Evolutionary conservation across 1,140 invertebrate genomes (phyloP).

Genomic region (Magallana angulata): DNA sequence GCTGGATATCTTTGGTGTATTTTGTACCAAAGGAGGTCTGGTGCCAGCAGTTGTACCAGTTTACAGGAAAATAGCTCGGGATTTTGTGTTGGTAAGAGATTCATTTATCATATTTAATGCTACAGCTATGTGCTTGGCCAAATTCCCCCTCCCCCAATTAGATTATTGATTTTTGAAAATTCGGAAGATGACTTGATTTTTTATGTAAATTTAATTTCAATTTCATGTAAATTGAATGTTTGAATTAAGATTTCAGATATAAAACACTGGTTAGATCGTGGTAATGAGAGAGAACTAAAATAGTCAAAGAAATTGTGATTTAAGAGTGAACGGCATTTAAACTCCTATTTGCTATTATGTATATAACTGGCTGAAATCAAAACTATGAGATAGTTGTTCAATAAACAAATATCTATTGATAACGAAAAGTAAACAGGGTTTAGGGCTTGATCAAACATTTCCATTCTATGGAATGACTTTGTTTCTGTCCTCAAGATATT

Average conservation of each 20-base stretch:
- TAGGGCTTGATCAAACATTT: background rate
- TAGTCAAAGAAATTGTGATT: no score
- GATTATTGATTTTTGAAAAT: no score
- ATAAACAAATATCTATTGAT: background rate
- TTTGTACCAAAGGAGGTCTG: background rate
- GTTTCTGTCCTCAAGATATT: background rate
- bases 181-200: no score
- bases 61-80: background rate
- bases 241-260: no score
- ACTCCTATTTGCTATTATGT: background rate
- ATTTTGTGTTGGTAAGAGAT: conserved; percentile 4
- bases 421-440: background rate
- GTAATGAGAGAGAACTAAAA: no score
- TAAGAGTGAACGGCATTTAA: no score
- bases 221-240: no score
- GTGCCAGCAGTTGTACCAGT: conserved; percentile 8
- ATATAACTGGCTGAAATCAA: background rate
- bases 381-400: background rate
- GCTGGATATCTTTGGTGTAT: background rate
- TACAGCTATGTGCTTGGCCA: no score
- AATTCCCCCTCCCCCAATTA: no score
- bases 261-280: no score
- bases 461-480: background rate
- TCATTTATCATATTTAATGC: no score
- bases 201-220: no score